These are phyloP conservation scores for Leucozona laternaria DNA, from an alignment of 2,888 invertebrate species.

Conservation along the genomic window DNA sequence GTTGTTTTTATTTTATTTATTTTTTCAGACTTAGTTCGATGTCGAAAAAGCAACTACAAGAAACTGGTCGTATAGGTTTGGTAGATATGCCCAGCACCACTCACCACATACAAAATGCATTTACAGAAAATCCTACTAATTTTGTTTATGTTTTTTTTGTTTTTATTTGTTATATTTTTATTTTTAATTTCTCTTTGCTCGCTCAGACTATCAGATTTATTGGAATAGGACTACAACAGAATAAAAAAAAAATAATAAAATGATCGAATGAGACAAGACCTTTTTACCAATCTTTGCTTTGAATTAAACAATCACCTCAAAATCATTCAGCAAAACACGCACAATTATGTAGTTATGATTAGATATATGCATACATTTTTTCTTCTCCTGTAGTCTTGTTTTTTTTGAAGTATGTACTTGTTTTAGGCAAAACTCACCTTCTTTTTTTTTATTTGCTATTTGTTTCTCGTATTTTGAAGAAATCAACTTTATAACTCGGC, in stretches of 20 bases:
- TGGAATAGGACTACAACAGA: neutral
- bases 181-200: neutral
- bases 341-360: neutral
- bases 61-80: neutral
- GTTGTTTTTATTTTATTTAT: neutral
- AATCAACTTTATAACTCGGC: neutral
- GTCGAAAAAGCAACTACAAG: neutral
- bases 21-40: neutral
- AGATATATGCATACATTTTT: neutral
- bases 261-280: neutral
- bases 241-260: neutral
- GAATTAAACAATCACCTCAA: neutral
- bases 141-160: neutral
- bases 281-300: neutral
- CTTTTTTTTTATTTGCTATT: neutral
- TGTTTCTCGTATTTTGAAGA: neutral
- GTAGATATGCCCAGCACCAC: neutral
- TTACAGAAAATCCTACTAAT: neutral
- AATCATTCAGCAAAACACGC: neutral
- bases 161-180: neutral
- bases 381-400: neutral
- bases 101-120: neutral
- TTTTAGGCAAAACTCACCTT: neutral
- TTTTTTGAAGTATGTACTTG: neutral
- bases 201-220: neutral